Percentiles rank a stretch among this genome's conserved stretches.
Evolutionary conservation across 1,140 invertebrate species (phyloP).

Genomic region (Plutomurus gul): DNA sequence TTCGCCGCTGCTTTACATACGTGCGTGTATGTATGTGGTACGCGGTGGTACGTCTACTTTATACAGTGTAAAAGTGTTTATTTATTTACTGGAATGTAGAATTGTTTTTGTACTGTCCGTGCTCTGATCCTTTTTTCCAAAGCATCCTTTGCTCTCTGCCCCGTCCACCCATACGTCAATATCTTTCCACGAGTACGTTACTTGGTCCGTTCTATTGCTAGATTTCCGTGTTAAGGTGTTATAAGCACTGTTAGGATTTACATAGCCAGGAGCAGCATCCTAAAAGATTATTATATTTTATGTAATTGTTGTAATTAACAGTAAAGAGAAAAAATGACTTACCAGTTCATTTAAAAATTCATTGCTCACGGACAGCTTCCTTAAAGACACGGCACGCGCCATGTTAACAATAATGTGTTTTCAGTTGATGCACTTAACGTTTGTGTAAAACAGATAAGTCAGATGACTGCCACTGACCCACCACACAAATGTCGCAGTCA

Average conservation of each 20-base stretch:
- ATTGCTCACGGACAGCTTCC: too few relatives aligned
- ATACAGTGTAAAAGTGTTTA: neutral
- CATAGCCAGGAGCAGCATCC: neutral
- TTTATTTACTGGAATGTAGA: neutral
- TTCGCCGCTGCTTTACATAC: neutral
- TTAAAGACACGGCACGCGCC: too few relatives aligned
- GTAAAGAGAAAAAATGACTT: too few relatives aligned
- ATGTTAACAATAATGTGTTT: too few relatives aligned
- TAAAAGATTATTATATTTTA: neutral
- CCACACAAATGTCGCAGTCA: too few relatives aligned
- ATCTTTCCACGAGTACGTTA: constrained; percentile 71
- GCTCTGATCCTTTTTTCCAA: neutral
- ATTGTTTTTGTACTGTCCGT: neutral
- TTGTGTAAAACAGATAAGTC: too few relatives aligned
- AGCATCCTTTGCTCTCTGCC: constrained; percentile 62
- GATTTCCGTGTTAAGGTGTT: neutral
- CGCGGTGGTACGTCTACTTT: neutral
- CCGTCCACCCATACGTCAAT: constrained; percentile 78
- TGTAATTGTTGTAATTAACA: neutral
- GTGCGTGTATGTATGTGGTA: too few relatives aligned
- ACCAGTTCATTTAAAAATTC: too few relatives aligned
- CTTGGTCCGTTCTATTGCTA: neutral
- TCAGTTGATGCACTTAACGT: too few relatives aligned
- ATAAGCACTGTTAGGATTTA: neutral
- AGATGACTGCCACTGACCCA: too few relatives aligned